Evolutionary conservation across 2,113 vertebrate species (phyloP).

Genomic region (Caranx ignobilis): DNA sequence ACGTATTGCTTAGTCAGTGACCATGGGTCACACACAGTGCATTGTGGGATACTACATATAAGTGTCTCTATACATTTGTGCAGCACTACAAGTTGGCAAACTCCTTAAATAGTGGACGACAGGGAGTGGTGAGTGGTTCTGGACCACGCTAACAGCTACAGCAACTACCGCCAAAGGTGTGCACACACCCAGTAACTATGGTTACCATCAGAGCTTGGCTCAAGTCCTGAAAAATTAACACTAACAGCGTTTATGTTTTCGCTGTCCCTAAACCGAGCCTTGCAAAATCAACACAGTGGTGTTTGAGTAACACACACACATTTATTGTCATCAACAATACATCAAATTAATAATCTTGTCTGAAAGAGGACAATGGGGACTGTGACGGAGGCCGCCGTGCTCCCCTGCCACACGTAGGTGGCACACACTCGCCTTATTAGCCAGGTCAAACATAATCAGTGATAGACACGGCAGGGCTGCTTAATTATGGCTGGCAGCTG

Average conservation of each 20-base stretch:
- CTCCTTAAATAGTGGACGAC: too few species aligned
- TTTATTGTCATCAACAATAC: slow-evolving; percentile 52
- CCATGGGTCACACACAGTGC: too few species aligned
- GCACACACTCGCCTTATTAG: slow-evolving; percentile 83
- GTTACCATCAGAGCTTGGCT: neutral
- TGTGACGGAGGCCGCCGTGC: slow-evolving; percentile 37
- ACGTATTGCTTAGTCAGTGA: too few species aligned
- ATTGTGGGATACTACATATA: too few species aligned
- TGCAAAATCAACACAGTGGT: slow-evolving; percentile 19
- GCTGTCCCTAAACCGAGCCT: neutral
- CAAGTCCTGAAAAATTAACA: neutral
- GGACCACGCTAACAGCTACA: neutral
- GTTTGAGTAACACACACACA: slow-evolving; percentile 49
- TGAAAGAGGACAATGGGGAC: slow-evolving; percentile 53
- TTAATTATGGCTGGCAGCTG: slow-evolving; percentile 86
- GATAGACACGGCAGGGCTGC: slow-evolving; percentile 81
- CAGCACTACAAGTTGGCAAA: too few species aligned
- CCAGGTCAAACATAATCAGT: slow-evolving; percentile 86
- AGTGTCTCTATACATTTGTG: too few species aligned
- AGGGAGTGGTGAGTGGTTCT: too few species aligned
- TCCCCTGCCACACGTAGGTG: slow-evolving; percentile 73
- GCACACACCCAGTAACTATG: too few species aligned
- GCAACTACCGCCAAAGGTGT: neutral
- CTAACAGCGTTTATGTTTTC: neutral
- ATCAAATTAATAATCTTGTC: slow-evolving; percentile 68